Percentiles rank a stretch among this genome's conserved stretches.
Evolutionary conservation across 1,140 invertebrate genomes (phyloP).

Genomic region (Cotesia typhae): DNA sequence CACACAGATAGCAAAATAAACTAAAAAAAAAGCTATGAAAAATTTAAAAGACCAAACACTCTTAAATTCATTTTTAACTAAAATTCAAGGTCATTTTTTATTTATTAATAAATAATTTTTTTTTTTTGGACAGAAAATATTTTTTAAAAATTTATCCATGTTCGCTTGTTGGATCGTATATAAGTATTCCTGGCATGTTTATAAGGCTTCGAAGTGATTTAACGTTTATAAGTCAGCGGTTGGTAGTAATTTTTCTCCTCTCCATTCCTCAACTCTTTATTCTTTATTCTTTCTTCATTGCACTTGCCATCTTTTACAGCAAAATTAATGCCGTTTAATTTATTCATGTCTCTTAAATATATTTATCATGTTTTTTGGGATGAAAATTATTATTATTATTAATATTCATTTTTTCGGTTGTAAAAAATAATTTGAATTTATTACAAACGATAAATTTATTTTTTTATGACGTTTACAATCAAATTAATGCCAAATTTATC

Average conservation of each 20-base stretch:
- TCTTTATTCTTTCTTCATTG: slow-evolving; percentile 13
- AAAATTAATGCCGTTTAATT: slow-evolving; percentile 5
- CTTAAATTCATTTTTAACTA: too few species aligned
- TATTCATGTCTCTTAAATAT: neutral
- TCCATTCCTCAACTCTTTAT: neutral
- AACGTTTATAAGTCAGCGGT: slow-evolving; percentile 33
- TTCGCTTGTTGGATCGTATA: slow-evolving; percentile 30
- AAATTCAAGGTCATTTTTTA: neutral
- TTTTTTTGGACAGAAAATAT: neutral
- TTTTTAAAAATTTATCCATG: slow-evolving; percentile 1
- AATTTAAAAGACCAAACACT: too few species aligned
- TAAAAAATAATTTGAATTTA: too few species aligned
- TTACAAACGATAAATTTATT: too few species aligned
- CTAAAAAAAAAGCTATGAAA: too few species aligned
- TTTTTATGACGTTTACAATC: too few species aligned
- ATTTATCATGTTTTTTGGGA: slow-evolving; percentile 1
- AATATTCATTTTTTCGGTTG: too few species aligned
- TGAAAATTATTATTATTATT: neutral
- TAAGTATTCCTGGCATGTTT: slow-evolving; percentile 40
- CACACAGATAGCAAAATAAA: too few species aligned
- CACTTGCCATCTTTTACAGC: neutral
- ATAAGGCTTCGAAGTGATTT: slow-evolving; percentile 36
- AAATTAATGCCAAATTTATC: too few species aligned
- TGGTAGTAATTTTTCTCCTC: slow-evolving; percentile 12
- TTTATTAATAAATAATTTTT: neutral